Conservation (phyloP, 2,113 vertebrate species). For the Synchiropus splendidus region DNA sequence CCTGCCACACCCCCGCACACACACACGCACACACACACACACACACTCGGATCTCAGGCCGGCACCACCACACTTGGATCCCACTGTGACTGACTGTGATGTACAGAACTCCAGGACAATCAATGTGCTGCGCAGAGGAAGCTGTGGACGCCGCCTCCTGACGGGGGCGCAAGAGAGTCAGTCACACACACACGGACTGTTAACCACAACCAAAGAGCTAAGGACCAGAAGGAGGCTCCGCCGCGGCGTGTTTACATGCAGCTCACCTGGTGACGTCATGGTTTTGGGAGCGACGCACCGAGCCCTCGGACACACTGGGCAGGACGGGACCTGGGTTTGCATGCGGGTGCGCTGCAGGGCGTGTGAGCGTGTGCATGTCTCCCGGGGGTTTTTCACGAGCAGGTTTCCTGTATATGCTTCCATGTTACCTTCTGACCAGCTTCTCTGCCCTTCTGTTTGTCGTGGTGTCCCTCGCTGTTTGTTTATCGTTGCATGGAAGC, state of each 20-base stretch:
- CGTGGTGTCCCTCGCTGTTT: slow-evolving; percentile 35
- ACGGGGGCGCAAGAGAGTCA: too few species aligned
- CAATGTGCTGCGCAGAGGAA: slow-evolving; percentile 16
- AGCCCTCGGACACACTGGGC: slow-evolving; percentile 41
- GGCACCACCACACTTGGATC: slow-evolving; percentile 40
- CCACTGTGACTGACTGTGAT: slow-evolving; percentile 62
- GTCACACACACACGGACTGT: slow-evolving; percentile 57
- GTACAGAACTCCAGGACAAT: slow-evolving; percentile 61
- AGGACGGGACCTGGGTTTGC: slow-evolving; percentile 40
- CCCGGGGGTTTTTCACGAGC: not conserved
- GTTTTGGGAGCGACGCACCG: slow-evolving; percentile 33
- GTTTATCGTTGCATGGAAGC: slow-evolving; percentile 62
- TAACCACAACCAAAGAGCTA: slow-evolving; percentile 60
- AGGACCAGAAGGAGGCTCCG: not conserved
- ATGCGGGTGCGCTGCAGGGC: slow-evolving; percentile 45
- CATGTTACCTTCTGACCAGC: too few species aligned
- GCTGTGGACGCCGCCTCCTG: too few species aligned
- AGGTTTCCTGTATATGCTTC: slow-evolving; percentile 59
- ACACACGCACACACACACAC: slow-evolving; percentile 5
- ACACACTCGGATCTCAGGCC: slow-evolving; percentile 51
- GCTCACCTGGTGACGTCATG: slow-evolving; percentile 53
- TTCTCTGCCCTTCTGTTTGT: too few species aligned
- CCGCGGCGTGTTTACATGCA: slow-evolving; percentile 57
- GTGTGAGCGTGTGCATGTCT: slow-evolving; percentile 13
- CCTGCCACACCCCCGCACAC: slow-evolving; percentile 2